Base-by-base conservation (phyloP, 2,113 vertebrate species). In the Perognathus longimembris region DNA sequence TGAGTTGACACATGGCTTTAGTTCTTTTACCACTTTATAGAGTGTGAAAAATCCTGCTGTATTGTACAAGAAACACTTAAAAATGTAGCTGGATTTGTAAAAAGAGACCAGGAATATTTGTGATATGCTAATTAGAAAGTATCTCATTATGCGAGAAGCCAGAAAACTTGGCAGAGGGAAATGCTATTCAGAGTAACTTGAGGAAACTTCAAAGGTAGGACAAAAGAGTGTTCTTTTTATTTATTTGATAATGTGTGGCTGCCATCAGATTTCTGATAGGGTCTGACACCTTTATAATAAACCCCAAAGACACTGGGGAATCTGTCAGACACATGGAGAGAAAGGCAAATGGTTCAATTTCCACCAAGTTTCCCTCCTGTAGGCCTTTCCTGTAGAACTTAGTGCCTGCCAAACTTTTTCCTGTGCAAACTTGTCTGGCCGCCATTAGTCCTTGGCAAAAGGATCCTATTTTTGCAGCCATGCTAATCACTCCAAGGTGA, bases 1-100 rank as follows among this genome's bases (percentile, higher is more conserved):
- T 32, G 40, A 85, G 42, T 22, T 1, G 21, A 83, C n/a, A 17
- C 6, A 3, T 61, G 78, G 70, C 75, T 93, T 88, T 83, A 45
- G n/a, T 88, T 91, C 59, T 78, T 40, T 24, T 54, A 1, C 34
- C 22, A 90, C 75, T 78, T 40, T 85, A 50, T n/a, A 79, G 82
- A 22, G 64, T 45, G 28, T 89, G 90, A 76, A 95, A 96, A 96
- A 50, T 50, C 77, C 45, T 40, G n/a, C 38, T 82, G 75, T 0
- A 42, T 91, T 85, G 84, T 96, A 92, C 95, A 95, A 64, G 85
- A 97, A 95, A 69, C 67, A 57, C 95, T 97, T 97, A 81, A 84
- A 95, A 96, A 88, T 54, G 2, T 95, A 94, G 84, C 38, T 34
- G 22, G 82, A 66, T 34, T 69, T 89, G 73, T 90, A 92, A 87